These are phyloP conservation scores for Merluccius polli DNA, from an alignment of 2,797 vertebrate genomes.

Conservation along the genomic window DNA sequence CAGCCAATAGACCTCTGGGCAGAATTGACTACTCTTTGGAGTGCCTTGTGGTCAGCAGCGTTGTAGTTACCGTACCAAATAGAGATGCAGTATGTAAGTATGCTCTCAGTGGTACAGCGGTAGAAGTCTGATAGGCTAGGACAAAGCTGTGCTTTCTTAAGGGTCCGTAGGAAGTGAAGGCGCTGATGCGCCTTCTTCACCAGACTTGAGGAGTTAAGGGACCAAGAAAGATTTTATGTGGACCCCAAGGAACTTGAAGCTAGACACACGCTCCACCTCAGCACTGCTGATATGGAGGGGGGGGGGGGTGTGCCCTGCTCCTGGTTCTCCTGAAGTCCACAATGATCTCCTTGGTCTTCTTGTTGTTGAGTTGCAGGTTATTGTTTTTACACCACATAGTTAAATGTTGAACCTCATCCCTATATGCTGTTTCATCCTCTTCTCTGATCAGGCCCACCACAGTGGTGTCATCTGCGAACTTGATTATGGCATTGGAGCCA, in stretches of 20 bases:
- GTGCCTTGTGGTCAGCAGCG: conserved; percentile 22
- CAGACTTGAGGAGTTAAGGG: neutral
- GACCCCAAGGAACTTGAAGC: neutral
- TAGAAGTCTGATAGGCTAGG: neutral
- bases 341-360: too few relatives aligned
- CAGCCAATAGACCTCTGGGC: neutral
- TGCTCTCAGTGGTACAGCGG: neutral
- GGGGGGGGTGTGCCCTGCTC: too few relatives aligned
- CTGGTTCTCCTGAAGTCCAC: too few relatives aligned
- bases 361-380: neutral
- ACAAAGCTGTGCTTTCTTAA: neutral
- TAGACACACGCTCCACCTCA: neutral
- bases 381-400: too few relatives aligned
- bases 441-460: neutral
- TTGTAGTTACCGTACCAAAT: conserved; percentile 40
- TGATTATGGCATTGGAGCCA: neutral
- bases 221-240: neutral
- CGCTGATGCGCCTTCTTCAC: neutral
- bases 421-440: neutral
- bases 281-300: neutral
- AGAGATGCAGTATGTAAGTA: conserved; percentile 18
- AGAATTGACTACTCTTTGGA: neutral
- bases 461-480: neutral
- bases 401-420: too few relatives aligned
- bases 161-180: neutral